Evolutionary conservation across 2,888 invertebrate species (phyloP).

Genomic region (Plutella xylostella): DNA sequence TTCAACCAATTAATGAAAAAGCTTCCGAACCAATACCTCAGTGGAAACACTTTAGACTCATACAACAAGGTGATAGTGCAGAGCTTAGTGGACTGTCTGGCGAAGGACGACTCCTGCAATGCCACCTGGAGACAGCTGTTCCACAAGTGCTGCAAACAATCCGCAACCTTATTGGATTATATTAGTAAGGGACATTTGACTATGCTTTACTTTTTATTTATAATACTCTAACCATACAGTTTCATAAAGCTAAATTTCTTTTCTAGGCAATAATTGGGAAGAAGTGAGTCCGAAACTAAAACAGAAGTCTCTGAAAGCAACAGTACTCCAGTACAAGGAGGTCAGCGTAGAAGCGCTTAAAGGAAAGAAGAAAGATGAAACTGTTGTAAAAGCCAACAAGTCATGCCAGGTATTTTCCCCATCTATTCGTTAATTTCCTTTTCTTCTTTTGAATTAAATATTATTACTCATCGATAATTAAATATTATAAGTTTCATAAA

Average conservation of each 20-base stretch:
- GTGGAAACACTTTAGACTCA: constrained; percentile 48
- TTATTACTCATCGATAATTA: too few species aligned
- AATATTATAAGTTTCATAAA: too few species aligned
- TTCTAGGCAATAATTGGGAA: constrained; percentile 26
- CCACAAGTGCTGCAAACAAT: constrained; percentile 73
- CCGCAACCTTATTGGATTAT: constrained; percentile 73
- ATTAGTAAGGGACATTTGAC: constrained; percentile 65
- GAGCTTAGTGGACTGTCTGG: constrained; percentile 71
- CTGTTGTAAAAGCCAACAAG: constrained; percentile 48
- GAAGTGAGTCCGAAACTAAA: constrained; percentile 45
- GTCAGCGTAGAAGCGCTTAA: constrained; percentile 50
- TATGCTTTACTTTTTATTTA: too few species aligned
- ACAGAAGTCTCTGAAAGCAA: constrained; percentile 43
- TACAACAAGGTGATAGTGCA: constrained; percentile 69
- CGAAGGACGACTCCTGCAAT: constrained; percentile 73
- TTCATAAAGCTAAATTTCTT: too few species aligned
- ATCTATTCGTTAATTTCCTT: too few species aligned
- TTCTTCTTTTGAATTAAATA: too few species aligned
- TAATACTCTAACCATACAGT: too few species aligned
- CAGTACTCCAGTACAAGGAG: constrained; percentile 48
- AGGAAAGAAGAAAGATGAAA: constrained; percentile 60
- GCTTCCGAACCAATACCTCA: constrained; percentile 63
- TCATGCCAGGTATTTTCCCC: constrained; percentile 66
- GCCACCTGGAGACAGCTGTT: constrained; percentile 77
- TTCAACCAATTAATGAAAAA: constrained; percentile 76